Evolutionary conservation across 2,797 vertebrate species (phyloP), one percentile per base, ranked within the genome.

Genomic region (Scolopax rusticola): DNA sequence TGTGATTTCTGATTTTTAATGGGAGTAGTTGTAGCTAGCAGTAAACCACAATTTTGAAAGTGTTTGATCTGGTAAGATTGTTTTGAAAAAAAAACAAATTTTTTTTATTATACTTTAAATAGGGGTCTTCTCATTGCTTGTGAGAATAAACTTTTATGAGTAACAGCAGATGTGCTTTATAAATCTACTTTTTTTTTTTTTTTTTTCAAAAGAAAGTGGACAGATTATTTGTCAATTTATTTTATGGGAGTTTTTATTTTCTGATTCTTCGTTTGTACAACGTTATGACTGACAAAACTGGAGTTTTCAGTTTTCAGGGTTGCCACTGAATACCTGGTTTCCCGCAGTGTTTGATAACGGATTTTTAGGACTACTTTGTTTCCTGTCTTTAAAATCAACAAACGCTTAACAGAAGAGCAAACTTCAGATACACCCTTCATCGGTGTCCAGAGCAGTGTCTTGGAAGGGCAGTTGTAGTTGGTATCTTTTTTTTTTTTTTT

Each of bases 111-210:
- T 60, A 23, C 41, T 90, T 76, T 80, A 15, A 25, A 50, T 67
- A 70, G 19, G 16, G 4, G 4, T 11, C 50, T 82, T 85, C 25
- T 6, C 3, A 19, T 76, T 1, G 2, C 0, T 1, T 43, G 4
- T 51, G 6, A 51, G 30, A 84, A 43, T 33, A n/a, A 11, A 13
- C 6, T 56, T 48, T 6, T 40, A 8, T 77, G 28, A 65, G 11
- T 73, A 65, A n/a, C 27, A 18, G 3, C 25, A 69, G 36, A 48
- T 84, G 53, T 89, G 18, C 25, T 32, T 81, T 65, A 36, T 50
- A 57, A 69, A 68, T 32, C 13, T 17, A 7, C 3, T 8, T 50
- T 80, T 56, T 43, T 41, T 40, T 56, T 43, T 41, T 40, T 33
- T 33, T 33, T 33, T 65, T 68, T 28, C 9, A 28, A 56, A 82